Percentiles rank a stretch among this genome's conserved stretches.
Evolutionary conservation across 2,888 invertebrate species (phyloP).

Genomic region (Temnothorax ravouxi): DNA sequence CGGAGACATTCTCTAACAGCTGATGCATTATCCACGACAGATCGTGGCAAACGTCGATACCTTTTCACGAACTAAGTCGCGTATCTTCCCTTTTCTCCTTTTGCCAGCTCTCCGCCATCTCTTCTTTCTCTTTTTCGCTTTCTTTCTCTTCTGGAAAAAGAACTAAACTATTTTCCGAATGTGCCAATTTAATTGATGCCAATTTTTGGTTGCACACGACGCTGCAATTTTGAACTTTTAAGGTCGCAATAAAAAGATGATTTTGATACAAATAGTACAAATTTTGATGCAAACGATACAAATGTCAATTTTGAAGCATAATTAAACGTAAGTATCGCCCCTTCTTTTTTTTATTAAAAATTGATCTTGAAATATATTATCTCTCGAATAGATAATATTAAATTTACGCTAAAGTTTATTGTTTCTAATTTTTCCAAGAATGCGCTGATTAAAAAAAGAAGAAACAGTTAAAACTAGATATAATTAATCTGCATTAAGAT

Average conservation of each 20-base stretch:
- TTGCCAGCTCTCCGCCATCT: slow-evolving; percentile 8
- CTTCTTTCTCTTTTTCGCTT: slow-evolving; percentile 4
- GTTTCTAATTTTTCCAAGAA: not conserved
- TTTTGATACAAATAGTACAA: slow-evolving; percentile 4
- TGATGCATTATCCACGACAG: slow-evolving; percentile 77
- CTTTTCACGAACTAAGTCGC: slow-evolving; percentile 68
- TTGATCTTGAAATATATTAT: not conserved
- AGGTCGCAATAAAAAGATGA: not conserved
- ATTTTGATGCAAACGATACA: not conserved
- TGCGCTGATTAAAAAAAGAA: not conserved
- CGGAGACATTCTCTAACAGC: slow-evolving; percentile 70
- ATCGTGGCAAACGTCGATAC: slow-evolving; percentile 75
- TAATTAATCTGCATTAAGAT: not conserved
- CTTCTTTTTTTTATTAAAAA: not conserved
- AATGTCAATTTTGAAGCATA: not conserved
- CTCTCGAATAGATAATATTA: not conserved
- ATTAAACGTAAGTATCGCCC: not conserved
- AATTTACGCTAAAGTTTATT: not conserved
- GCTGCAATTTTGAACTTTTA: not conserved
- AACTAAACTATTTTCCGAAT: slow-evolving; percentile 5
- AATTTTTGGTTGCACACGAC: slow-evolving; percentile 19
- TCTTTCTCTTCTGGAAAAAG: not conserved
- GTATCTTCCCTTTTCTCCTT: slow-evolving; percentile 42
- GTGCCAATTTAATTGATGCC: slow-evolving; percentile 34
- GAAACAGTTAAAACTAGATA: not conserved